Conservation (phyloP, 2,888 invertebrate species). For the Sabatieria punctata region DNA sequence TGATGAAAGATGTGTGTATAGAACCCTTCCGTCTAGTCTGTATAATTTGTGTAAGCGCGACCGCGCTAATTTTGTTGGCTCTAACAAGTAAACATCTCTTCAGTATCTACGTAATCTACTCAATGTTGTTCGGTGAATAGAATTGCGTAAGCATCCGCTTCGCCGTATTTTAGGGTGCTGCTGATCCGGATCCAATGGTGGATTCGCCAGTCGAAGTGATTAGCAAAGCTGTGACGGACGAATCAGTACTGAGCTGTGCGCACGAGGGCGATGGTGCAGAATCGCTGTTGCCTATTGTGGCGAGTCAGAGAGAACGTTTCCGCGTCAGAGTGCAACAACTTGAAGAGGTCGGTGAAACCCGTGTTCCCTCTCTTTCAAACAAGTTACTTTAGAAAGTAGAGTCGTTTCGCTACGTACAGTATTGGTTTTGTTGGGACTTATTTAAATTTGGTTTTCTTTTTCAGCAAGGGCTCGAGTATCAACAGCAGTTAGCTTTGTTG, state of each 20-base stretch:
- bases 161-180: conserved; percentile 2
- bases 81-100: no score
- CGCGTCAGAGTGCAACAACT: conserved; percentile 36
- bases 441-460: conserved; percentile 8
- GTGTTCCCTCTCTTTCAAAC: no score
- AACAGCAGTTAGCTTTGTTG: conserved; percentile 34
- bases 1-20: no score
- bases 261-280: conserved; percentile 11
- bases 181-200: not conserved
- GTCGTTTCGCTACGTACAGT: not conserved
- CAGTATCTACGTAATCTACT: no score
- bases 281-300: conserved; percentile 38
- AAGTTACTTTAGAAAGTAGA: not conserved
- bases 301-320: conserved; percentile 40
- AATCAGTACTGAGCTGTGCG: not conserved
- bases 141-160: no score
- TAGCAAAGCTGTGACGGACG: not conserved
- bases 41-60: no score
- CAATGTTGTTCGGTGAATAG: no score
- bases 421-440: not conserved
- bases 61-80: no score
- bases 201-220: conserved; percentile 1
- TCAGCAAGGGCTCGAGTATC: conserved; percentile 34
- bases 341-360: conserved; percentile 31
- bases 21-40: no score